phyloP scores from a whole-genome alignment of 2,888 invertebrate species.

The Rugalucina vietnamica region DNA sequence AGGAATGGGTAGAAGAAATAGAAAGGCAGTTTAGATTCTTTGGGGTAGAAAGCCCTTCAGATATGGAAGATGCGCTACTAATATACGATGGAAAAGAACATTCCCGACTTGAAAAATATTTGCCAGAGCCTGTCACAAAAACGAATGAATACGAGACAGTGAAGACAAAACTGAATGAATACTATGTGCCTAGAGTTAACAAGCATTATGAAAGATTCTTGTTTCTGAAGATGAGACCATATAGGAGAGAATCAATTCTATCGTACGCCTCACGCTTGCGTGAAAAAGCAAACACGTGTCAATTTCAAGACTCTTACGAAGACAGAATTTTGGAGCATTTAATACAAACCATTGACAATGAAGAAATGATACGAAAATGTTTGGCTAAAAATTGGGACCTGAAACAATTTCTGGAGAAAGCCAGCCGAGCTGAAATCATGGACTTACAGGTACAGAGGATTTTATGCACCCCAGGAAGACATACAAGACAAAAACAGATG shows the following conservation, averaged over 20 bases:
- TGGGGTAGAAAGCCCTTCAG: neutral
- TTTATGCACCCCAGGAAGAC: neutral
- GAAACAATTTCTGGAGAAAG: neutral
- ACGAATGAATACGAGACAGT: neutral
- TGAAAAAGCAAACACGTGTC: neutral
- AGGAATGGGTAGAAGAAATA: neutral
- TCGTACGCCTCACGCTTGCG: neutral
- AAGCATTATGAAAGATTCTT: neutral
- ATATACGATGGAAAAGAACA: neutral
- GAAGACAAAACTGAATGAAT: neutral
- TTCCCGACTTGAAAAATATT: neutral
- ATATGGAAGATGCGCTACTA: neutral
- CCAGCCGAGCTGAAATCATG: neutral
- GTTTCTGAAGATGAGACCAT: neutral
- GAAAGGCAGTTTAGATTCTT: neutral
- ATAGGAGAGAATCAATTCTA: neutral
- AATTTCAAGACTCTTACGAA: neutral
- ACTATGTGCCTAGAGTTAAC: neutral
- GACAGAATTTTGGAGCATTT: neutral
- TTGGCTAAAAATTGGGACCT: neutral
- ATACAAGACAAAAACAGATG: neutral
- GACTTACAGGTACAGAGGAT: neutral
- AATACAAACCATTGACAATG: no score
- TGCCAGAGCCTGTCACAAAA: neutral
- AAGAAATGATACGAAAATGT: neutral